Evolutionary conservation across 2,797 vertebrate species (phyloP).

Genomic region (Mus spretus): DNA sequence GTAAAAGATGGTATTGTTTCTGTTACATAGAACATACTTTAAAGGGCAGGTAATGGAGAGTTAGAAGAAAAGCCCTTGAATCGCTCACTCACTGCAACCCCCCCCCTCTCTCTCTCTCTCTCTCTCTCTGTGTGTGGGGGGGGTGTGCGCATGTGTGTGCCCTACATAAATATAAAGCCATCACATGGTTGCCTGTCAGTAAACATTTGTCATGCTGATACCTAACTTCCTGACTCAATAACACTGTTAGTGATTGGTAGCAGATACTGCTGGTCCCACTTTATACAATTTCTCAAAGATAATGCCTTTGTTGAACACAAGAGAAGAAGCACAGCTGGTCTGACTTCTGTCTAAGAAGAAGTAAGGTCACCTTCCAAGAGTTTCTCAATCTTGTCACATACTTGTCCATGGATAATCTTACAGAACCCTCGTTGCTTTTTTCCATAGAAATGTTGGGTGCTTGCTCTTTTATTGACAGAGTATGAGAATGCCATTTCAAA

Average conservation of each 20-base stretch:
- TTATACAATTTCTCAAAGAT: not conserved
- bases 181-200: not conserved
- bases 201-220: conserved; percentile 23
- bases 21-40: not conserved
- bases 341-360: not conserved
- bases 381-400: not conserved
- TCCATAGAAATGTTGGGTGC: not conserved
- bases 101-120: no score
- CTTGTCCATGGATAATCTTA: not conserved
- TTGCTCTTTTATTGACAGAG: conserved; percentile 56
- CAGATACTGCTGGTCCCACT: not conserved
- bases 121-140: not conserved
- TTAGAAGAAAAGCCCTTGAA: not conserved
- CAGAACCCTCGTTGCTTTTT: conserved; percentile 17
- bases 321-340: not conserved
- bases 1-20: not conserved
- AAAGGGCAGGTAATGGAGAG: not conserved
- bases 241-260: not conserved
- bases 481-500: conserved; percentile 41
- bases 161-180: not conserved
- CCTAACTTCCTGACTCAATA: not conserved
- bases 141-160: not conserved
- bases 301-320: not conserved
- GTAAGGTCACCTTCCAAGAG: conserved; percentile 29
- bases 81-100: not conserved